Conservation (phyloP, 1,140 invertebrate species). For the Bombus confusus region DNA sequence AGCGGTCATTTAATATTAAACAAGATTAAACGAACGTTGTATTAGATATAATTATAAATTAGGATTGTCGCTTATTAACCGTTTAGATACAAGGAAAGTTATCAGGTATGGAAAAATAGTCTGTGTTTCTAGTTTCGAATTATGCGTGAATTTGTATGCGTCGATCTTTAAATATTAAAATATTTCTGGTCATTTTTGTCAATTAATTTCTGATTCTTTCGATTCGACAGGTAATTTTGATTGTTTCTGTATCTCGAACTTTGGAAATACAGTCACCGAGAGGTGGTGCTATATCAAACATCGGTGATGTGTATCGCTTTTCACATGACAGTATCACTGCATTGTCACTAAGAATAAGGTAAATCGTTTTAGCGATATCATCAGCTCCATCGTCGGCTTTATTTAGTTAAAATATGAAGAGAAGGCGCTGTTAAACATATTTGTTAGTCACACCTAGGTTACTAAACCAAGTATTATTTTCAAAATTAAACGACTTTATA, state of each 20-base stretch:
- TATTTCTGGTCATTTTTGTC: background rate
- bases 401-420: no score
- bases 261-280: background rate
- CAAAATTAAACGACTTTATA: no score
- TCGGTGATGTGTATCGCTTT: no score
- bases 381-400: background rate
- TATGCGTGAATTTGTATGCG: background rate
- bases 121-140: background rate
- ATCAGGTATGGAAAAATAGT: background rate
- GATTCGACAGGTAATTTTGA: background rate
- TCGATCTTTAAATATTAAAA: background rate
- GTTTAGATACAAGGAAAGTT: background rate
- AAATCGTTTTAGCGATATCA: background rate
- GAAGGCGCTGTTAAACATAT: no score
- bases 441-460: no score
- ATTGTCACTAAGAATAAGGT: background rate
- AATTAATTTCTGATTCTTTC: background rate
- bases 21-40: background rate
- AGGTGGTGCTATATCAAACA: no score
- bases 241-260: background rate
- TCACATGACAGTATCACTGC: no score
- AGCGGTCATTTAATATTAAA: background rate
- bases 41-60: background rate
- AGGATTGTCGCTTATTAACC: background rate
- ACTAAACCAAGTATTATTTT: no score